These are phyloP conservation scores for Trachythela sp. DNA, from an alignment of 64 coral and sea anemone species.

Conservation along the genomic window DNA sequence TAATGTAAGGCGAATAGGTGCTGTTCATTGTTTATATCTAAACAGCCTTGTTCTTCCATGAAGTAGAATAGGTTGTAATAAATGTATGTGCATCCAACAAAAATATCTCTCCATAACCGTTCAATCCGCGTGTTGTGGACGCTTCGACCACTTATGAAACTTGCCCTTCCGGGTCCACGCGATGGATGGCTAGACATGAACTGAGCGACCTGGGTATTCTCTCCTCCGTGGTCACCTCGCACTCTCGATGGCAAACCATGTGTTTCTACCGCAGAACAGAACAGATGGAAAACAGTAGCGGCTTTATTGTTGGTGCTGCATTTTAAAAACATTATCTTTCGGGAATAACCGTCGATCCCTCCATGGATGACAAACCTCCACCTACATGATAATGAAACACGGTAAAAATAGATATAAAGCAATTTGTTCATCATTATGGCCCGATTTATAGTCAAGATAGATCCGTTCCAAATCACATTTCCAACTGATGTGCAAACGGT, in stretches of 20 bases:
- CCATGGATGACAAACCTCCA: neutral
- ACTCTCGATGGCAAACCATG: neutral
- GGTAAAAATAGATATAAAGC: neutral
- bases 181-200: neutral
- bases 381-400: neutral
- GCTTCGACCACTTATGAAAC: neutral
- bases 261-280: neutral
- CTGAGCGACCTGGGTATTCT: neutral
- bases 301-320: neutral
- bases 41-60: constrained; percentile 3
- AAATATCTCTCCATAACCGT: neutral
- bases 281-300: neutral
- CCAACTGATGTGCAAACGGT: too few relatives aligned
- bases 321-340: neutral
- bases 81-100: neutral
- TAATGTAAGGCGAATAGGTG: neutral
- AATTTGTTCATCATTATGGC: too few relatives aligned
- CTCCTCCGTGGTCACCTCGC: neutral
- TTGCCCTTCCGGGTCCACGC: neutral
- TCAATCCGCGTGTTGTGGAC: neutral
- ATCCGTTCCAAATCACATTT: too few relatives aligned
- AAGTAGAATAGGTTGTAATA: constrained; percentile 1
- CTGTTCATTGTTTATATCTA: constrained; percentile 7
- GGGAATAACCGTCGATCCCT: neutral
- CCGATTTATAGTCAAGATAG: too few relatives aligned